Base-by-base conservation (phyloP, 1,140 invertebrate species). In the Ephestia elutella region DNA sequence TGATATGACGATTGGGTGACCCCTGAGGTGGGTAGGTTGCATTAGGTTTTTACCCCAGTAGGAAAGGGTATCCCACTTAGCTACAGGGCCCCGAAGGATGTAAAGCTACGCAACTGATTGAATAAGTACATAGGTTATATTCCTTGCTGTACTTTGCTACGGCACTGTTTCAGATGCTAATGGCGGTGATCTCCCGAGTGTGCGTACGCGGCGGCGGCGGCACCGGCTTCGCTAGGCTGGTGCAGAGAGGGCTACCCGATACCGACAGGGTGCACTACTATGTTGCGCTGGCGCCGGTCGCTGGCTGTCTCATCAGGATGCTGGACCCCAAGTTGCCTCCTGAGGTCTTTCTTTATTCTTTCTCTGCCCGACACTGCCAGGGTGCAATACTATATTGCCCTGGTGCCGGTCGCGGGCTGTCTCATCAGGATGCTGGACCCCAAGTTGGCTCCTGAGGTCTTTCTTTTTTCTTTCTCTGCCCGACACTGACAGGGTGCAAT, bases 251-350 rank as follows among this genome's bases (percentile, higher is more conserved):
- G 0, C 57, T 86, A 2, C 86, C 86, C 0, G 86, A 86, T 56
- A 86, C 83, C 0, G 86, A 88, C 60, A 57, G 85, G 1, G 80
- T 88, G 0, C 85, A 88, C 38, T 82, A 85, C 61, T 88, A 86
- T 56, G 83, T 86, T 0, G 85, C 85, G 0, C 59, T 88, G 4
- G 80, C 83, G 4, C 85, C 85, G 0, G 75, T 88, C 0, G 85
- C 83, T 19, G 85, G 85, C 1, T 88, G 83, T 30, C 63, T 87
- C 9, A 64, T 85, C 3, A 63, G 74, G 5, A 71, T 86, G 65
- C 35, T 87, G 19, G 66, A 82, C 5, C 72, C 82, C 0, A 80
- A 73, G n/a, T 58, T 85, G 8, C 56, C 75, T 0, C 32, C 67
- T 20, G 78, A 82, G 20, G 85, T 87, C 48, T 68, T 63, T 62